Conservation (phyloP, 2,888 invertebrate species). For the Drosophila neonasuta region DNA sequence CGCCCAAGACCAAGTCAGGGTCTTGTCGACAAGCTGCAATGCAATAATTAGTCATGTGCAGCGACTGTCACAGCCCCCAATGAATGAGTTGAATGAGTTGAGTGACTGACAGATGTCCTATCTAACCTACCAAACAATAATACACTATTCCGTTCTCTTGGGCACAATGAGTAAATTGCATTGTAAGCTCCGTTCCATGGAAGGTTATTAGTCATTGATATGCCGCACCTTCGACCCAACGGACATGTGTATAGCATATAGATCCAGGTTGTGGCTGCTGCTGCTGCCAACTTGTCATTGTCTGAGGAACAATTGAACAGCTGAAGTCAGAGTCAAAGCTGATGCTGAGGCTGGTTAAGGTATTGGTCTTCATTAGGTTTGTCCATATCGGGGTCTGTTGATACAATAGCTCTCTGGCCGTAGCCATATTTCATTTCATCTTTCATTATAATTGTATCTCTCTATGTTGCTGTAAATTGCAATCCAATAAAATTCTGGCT, state of each 20-base stretch:
- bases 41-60: slow-evolving; percentile 74
- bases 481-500: slow-evolving; percentile 18
- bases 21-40: slow-evolving; percentile 37
- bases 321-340: slow-evolving; percentile 18
- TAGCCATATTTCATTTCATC: slow-evolving; percentile 14
- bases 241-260: slow-evolving; percentile 5
- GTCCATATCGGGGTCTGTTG: slow-evolving; percentile 28
- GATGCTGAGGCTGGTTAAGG: slow-evolving; percentile 32
- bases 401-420: slow-evolving; percentile 9
- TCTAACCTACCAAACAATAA: slow-evolving; percentile 9
- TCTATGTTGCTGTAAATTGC: slow-evolving; percentile 1
- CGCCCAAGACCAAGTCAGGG: slow-evolving; percentile 17
- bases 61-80: slow-evolving; percentile 56
- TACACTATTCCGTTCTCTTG: slow-evolving; percentile 11
- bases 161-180: slow-evolving; percentile 60
- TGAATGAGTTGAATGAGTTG: slow-evolving; percentile 33
- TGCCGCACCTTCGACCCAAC: slow-evolving; percentile 59
- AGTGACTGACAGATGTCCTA: slow-evolving; percentile 72
- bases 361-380: slow-evolving; percentile 45
- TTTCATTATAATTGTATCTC: slow-evolving; percentile 10
- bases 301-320: slow-evolving; percentile 30
- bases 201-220: slow-evolving; percentile 71
- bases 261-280: slow-evolving; percentile 5
- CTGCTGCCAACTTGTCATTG: slow-evolving; percentile 22
- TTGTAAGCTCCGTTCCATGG: slow-evolving; percentile 37